Evolutionary conservation across 2,888 invertebrate genomes (phyloP).

Genomic region (Pegoplata infirma): DNA sequence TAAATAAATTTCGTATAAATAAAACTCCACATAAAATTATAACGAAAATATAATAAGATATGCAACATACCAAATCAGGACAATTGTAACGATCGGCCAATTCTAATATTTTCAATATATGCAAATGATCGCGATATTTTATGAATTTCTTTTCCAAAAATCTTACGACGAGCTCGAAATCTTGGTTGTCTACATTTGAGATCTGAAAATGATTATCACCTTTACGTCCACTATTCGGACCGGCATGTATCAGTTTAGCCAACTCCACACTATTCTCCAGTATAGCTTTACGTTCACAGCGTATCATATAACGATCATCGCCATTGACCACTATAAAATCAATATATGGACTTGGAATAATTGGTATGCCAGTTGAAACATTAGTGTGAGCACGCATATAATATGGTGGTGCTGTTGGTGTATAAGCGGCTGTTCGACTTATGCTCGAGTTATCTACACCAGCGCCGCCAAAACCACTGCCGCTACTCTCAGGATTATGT

Average conservation of each 20-base stretch:
- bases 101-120: constrained; percentile 76
- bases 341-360: constrained; percentile 75
- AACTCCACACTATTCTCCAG: constrained; percentile 76
- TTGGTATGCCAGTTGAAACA: constrained; percentile 73
- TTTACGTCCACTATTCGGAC: constrained; percentile 76
- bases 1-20: neutral
- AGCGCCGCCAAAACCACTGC: neutral
- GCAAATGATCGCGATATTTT: constrained; percentile 76
- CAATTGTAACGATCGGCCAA: constrained; percentile 77
- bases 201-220: constrained; percentile 77
- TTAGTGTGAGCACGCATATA: constrained; percentile 71
- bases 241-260: constrained; percentile 76
- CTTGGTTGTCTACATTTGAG: constrained; percentile 76
- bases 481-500: constrained; percentile 69
- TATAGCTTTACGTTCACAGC: constrained; percentile 75
- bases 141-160: constrained; percentile 78
- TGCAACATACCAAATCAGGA: constrained; percentile 75
- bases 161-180: constrained; percentile 76
- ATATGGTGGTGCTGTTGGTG: constrained; percentile 75
- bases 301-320: constrained; percentile 77
- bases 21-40: too few species aligned
- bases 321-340: constrained; percentile 77
- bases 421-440: constrained; percentile 51
- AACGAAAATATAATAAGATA: neutral
- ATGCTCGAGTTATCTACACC: neutral